phyloP scores from a whole-genome alignment of 1,140 invertebrate genomes.

The Hypothenemus hampei region DNA sequence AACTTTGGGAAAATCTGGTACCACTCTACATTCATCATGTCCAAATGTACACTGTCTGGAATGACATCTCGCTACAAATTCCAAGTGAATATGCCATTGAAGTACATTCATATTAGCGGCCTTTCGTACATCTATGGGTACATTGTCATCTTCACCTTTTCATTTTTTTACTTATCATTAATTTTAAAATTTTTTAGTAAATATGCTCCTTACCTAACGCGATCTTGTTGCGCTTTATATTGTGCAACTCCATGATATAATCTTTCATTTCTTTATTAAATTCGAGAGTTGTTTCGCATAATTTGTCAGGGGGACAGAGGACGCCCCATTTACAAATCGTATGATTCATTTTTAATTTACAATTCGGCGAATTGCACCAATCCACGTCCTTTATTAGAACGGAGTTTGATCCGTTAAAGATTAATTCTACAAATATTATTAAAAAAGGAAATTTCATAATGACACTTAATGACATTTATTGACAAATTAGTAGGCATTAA shows the following conservation, averaged over 20 bases:
- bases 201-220: neutral
- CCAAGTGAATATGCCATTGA: conserved; percentile 16
- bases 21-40: conserved; percentile 10
- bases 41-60: conserved; percentile 7
- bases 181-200: neutral
- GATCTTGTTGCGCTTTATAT: conserved; percentile 4
- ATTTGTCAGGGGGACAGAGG: neutral
- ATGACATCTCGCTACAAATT: conserved; percentile 17
- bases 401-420: too few relatives aligned
- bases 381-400: conserved; percentile 11
- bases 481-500: too few relatives aligned
- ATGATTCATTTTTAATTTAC: neutral
- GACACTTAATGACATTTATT: too few relatives aligned
- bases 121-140: conserved; percentile 1
- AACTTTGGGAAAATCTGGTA: conserved; percentile 1
- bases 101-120: conserved; percentile 10
- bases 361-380: conserved; percentile 5
- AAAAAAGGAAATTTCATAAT: too few relatives aligned
- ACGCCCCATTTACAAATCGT: conserved; percentile 15
- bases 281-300: neutral
- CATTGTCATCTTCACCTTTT: conserved; percentile 10
- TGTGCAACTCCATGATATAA: conserved; percentile 14
- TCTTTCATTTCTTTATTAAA: conserved; percentile 14
- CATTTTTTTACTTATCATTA: too few relatives aligned
- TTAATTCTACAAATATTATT: too few relatives aligned